phyloP scores from a whole-genome alignment of 1,140 invertebrate species.

The silkworm (Bombyx mori) region ASM3026992v2 NC_085116.1:6747501-6748000 shows the following conservation, averaged over 20 bases:
- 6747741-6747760: conserved; percentile 8
- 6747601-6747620: too few relatives aligned
- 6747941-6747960: neutral
- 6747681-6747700: too few relatives aligned
- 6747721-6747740: too few relatives aligned
- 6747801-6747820: conserved; percentile 6
- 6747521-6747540: too few relatives aligned
- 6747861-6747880: conserved; percentile 16
- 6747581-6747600: too few relatives aligned
- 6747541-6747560: too few relatives aligned
- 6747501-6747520: too few relatives aligned
- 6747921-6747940: conserved; percentile 1
- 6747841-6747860: conserved; percentile 12
- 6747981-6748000: conserved; percentile 5
- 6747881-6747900: conserved; percentile 16
- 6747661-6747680: too few relatives aligned
- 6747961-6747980: conserved; percentile 5
- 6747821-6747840: conserved; percentile 8
- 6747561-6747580: too few relatives aligned
- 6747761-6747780: conserved; percentile 11
- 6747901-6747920: conserved; percentile 12
- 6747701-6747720: too few relatives aligned
- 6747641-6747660: too few relatives aligned
- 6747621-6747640: too few relatives aligned
- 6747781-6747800: conserved; percentile 7